Conservation (phyloP, 2,888 invertebrate genomes). For the Xanthia togata region DNA sequence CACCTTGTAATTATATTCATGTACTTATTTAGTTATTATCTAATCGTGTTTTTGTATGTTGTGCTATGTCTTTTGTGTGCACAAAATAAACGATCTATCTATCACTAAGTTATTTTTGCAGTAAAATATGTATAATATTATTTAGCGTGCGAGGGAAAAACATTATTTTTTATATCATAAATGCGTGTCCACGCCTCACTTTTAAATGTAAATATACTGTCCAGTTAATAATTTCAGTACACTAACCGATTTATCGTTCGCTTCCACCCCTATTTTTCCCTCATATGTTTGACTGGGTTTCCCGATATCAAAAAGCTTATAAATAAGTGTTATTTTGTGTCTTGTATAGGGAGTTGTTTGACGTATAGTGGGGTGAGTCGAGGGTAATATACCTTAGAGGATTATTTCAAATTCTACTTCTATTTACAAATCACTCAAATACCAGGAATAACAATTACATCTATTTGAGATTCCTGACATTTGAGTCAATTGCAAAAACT, state of each 20-base stretch:
- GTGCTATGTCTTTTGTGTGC: too few species aligned
- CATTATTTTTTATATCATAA: constrained; percentile 14
- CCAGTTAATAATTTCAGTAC: constrained; percentile 35
- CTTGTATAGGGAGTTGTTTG: not conserved
- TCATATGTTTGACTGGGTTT: constrained; percentile 35
- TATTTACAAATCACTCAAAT: constrained; percentile 51
- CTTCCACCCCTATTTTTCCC: constrained; percentile 28
- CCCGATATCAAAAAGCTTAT: constrained; percentile 35
- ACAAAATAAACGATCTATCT: too few species aligned
- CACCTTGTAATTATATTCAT: too few species aligned
- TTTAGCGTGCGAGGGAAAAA: constrained; percentile 1
- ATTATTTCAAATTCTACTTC: constrained; percentile 32
- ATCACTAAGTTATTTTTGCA: not conserved
- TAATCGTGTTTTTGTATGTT: too few species aligned
- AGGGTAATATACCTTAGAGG: constrained; percentile 8
- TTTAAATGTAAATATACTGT: constrained; percentile 38
- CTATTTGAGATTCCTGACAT: not conserved
- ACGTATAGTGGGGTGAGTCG: not conserved
- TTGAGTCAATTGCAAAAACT: constrained; percentile 35
- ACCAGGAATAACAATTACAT: constrained; percentile 26
- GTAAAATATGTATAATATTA: not conserved
- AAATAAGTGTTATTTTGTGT: constrained; percentile 45
- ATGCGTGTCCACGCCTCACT: constrained; percentile 39
- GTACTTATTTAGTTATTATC: too few species aligned
- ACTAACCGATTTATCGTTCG: constrained; percentile 44